Evolutionary conservation across 2,888 invertebrate genomes (phyloP).

Genomic region (Hedya salicella): DNA sequence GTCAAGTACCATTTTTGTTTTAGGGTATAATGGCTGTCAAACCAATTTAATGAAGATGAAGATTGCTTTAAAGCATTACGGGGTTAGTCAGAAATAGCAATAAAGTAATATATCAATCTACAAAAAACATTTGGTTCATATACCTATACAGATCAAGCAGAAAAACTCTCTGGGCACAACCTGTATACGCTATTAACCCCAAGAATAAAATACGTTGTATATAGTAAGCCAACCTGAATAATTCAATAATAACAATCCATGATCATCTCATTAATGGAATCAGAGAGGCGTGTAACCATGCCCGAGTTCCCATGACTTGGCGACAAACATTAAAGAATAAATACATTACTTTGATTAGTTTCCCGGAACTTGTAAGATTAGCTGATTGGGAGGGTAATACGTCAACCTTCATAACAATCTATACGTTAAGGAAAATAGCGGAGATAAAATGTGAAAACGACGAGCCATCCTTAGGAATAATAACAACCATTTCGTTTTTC

Average conservation of each 20-base stretch:
- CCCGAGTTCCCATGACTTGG: slow-evolving; percentile 3
- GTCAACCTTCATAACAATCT: slow-evolving; percentile 28
- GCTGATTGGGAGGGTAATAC: slow-evolving; percentile 34
- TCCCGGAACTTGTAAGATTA: slow-evolving; percentile 30
- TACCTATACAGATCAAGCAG: not conserved
- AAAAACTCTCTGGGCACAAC: not conserved
- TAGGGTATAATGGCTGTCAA: slow-evolving; percentile 27
- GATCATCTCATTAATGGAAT: slow-evolving; percentile 7
- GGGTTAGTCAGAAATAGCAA: no score
- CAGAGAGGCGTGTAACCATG: slow-evolving; percentile 1
- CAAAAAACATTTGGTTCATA: not conserved
- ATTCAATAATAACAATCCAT: not conserved
- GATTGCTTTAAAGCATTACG: no score
- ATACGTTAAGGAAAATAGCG: slow-evolving; percentile 11
- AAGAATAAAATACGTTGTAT: no score
- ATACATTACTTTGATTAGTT: slow-evolving; percentile 43
- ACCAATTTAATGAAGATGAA: not conserved
- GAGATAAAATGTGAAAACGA: slow-evolving; percentile 6
- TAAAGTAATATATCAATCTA: no score
- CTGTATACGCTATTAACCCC: not conserved
- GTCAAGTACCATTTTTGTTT: slow-evolving; percentile 35
- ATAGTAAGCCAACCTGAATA: not conserved
- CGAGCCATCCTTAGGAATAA: slow-evolving; percentile 7
- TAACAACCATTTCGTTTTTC: not conserved
- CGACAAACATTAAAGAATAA: slow-evolving; percentile 37